Conservation (phyloP, 1,140 invertebrate genomes). For the Drosophila baimaii region DNA sequence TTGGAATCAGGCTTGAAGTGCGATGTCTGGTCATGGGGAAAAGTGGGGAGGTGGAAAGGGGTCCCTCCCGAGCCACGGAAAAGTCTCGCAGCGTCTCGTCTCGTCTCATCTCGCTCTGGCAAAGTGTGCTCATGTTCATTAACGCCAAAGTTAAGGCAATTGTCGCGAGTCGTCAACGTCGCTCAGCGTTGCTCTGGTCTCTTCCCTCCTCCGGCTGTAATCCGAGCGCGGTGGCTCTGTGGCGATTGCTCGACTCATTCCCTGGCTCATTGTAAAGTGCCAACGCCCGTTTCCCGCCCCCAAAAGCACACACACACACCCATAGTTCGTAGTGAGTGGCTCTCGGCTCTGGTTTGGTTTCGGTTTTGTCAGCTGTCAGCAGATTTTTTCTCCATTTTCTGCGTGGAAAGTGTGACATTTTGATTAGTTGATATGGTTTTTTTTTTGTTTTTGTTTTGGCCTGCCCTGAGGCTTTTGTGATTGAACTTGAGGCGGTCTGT, state of each 20-base stretch:
- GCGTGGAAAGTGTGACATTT: constrained; percentile 80
- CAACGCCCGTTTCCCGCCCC: constrained; percentile 24
- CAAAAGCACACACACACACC: constrained; percentile 12
- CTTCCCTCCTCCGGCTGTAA: constrained; percentile 49
- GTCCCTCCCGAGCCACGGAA: constrained; percentile 33
- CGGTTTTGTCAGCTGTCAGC: constrained; percentile 78
- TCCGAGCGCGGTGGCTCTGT: constrained; percentile 50
- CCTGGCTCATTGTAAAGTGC: constrained; percentile 68
- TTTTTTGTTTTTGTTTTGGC: constrained; percentile 21
- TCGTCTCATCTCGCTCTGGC: constrained; percentile 50
- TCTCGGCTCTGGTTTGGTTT: constrained; percentile 54
- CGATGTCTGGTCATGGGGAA: constrained; percentile 10
- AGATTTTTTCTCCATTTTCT: constrained; percentile 61
- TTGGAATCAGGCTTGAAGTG: constrained; percentile 34
- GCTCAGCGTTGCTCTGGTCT: constrained; percentile 31
- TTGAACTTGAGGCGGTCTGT: constrained; percentile 70
- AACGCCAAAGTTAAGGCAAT: constrained; percentile 82
- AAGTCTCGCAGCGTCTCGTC: constrained; percentile 39
- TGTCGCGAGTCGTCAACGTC: constrained; percentile 64
- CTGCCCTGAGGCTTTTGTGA: constrained; percentile 50
- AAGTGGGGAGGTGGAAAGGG: not conserved
- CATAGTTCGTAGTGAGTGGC: constrained; percentile 26
- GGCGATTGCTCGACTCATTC: constrained; percentile 66
- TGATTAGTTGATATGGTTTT: constrained; percentile 69
- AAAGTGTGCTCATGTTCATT: constrained; percentile 83